Evolutionary conservation across 2,113 vertebrate genomes (phyloP), one percentile per base, ranked within the genome.

Genomic region (Sinocyclocheilus grahami): DNA sequence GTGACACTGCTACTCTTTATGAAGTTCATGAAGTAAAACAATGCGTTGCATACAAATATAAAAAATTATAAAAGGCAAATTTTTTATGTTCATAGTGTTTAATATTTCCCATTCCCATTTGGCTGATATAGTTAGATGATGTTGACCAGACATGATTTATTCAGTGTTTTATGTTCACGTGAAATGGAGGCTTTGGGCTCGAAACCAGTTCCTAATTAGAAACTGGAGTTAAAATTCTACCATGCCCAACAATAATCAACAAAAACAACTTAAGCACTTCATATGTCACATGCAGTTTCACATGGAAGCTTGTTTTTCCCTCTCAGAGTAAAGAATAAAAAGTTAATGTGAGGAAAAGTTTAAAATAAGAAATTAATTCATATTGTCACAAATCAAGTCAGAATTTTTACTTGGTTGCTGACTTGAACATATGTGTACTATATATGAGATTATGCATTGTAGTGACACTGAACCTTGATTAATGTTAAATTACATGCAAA

Each of bases 161-260:
- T 53, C 37, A 12, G 67, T 58, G 22, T 51, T 72, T 69, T 79
- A 78, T 39, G 13, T 87, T 51, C 12, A 11, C 10, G n/a, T 30
- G 37, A 75, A 62, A 5, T 39, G 65, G 74, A 86, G 67, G 67
- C 24, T n/a, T 33, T 37, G 39, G 69, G 4, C 39, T 69, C 6
- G 11, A 76, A 80, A 76, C 39, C 75, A 83, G 7, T 27, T 12
- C 20, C 63, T 83, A 77, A 87, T 83, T 80, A 76, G 74, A 77
- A 53, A 24, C 51, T 76, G 30, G 33, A 67, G 74, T 14, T 11
- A 22, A n/a, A 71, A 58, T 20, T 85, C 30, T 71, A 71, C 46
- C 53, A 69, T 39, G 65, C 48, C 14, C 24, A 76, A 78, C 39
- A 67, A 65, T 53, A 76, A 60, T 76, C 69, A 58, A 77, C 83